Percentiles rank a stretch among this genome's conserved stretches.
phyloP scores from a whole-genome alignment of 2,797 vertebrate species.

The Gambusia yucatana region DNA sequence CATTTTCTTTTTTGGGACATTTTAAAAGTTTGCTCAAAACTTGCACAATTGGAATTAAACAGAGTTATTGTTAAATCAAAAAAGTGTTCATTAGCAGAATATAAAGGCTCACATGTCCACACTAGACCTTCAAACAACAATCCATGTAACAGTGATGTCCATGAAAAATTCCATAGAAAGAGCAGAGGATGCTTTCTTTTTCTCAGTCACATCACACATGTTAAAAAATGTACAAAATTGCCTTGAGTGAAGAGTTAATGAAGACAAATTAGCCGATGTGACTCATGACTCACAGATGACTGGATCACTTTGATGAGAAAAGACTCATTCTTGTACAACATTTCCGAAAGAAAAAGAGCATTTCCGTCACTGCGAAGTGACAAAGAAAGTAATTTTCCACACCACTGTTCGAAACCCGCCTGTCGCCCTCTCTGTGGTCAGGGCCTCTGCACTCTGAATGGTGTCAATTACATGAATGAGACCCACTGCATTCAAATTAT shows the following conservation, averaged over 20 bases:
- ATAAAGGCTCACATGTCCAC: neutral
- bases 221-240: constrained; percentile 15
- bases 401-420: constrained; percentile 29
- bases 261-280: neutral
- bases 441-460: constrained; percentile 32
- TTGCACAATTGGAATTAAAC: no score
- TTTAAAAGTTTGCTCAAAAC: no score
- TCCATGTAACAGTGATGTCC: neutral
- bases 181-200: neutral
- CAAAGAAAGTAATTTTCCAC: constrained; percentile 52
- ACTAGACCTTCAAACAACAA: neutral
- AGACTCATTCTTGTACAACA: constrained; percentile 13
- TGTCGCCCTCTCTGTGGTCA: constrained; percentile 18
- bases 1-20: no score
- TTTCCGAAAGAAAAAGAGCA: constrained; percentile 33
- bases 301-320: constrained; percentile 15
- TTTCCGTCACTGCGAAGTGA: constrained; percentile 16
- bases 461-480: constrained; percentile 47
- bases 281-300: constrained; percentile 7
- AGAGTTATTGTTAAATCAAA: neutral
- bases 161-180: neutral
- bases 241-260: neutral
- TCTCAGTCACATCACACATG: neutral
- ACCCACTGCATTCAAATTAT: constrained; percentile 42
- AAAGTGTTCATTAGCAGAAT: no score